A percentile compares a stretch with the other conserved stretches of the same genome.
Conservation (phyloP, 2,888 invertebrate species). For the Tenthredo scrophulariae region DNA sequence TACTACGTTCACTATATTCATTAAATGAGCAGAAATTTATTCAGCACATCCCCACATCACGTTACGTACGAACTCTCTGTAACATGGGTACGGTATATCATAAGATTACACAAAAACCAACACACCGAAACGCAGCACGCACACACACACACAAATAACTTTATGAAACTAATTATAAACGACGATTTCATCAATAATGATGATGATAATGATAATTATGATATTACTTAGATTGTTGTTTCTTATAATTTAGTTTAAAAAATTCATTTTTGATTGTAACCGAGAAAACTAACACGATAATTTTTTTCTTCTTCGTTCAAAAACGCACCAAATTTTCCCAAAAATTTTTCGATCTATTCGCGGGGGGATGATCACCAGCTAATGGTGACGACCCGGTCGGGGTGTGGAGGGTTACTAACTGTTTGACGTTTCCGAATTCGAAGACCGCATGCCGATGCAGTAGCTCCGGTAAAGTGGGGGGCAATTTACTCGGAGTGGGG, state of each 20-base stretch:
- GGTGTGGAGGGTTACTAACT: slow-evolving; percentile 76
- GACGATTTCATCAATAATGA: background rate
- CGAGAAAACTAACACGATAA: background rate
- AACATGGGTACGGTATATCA: background rate
- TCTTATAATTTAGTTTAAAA: background rate
- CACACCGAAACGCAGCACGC: background rate
- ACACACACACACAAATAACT: slow-evolving; percentile 27
- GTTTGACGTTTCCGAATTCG: slow-evolving; percentile 77
- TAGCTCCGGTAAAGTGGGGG: slow-evolving; percentile 60
- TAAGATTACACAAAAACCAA: background rate
- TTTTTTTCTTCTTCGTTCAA: background rate
- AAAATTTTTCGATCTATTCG: background rate
- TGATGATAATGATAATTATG: background rate
- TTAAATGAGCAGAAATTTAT: background rate
- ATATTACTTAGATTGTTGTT: background rate
- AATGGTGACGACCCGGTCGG: slow-evolving; percentile 65
- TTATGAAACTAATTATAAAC: background rate
- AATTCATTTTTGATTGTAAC: background rate
- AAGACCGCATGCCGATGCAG: slow-evolving; percentile 77
- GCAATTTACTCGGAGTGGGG: slow-evolving; percentile 61
- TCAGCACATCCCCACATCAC: slow-evolving; percentile 5
- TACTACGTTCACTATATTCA: background rate
- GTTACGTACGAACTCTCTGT: background rate
- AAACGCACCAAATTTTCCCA: background rate
- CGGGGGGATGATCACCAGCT: slow-evolving; percentile 55